phyloP scores from a whole-genome alignment of 1,140 invertebrate species.

The Pachyrhynchus sulphureomaculatus region DNA sequence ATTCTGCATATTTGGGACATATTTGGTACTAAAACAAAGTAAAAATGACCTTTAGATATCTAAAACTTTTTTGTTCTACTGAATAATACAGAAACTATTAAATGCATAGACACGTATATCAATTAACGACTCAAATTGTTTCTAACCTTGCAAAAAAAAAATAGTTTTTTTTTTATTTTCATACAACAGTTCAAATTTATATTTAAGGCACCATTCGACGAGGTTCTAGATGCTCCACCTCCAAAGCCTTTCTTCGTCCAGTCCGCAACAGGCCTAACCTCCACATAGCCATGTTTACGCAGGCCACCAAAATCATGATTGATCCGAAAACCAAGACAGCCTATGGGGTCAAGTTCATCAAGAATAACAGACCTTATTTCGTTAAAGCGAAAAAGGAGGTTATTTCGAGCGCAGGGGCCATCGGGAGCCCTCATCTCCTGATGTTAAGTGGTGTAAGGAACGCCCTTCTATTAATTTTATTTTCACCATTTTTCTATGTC shows the following conservation, averaged over 20 bases:
- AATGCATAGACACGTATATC: too few relatives aligned
- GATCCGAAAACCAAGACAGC: conserved; percentile 66
- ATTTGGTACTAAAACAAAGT: too few relatives aligned
- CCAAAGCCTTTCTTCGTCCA: conserved; percentile 84
- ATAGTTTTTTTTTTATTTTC: too few relatives aligned
- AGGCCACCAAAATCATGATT: conserved; percentile 71
- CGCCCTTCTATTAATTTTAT: too few relatives aligned
- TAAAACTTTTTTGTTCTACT: too few relatives aligned
- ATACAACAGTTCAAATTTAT: too few relatives aligned
- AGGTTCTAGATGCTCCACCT: conserved; percentile 84
- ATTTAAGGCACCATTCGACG: conserved; percentile 72
- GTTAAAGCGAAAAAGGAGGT: conserved; percentile 75
- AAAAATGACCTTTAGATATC: too few relatives aligned
- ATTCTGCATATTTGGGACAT: too few relatives aligned
- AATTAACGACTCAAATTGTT: too few relatives aligned
- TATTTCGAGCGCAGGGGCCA: conserved; percentile 77
- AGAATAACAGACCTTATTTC: conserved; percentile 62
- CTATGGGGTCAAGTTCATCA: conserved; percentile 73
- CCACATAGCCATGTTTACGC: conserved; percentile 77
- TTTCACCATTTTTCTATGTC: too few relatives aligned
- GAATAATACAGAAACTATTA: too few relatives aligned
- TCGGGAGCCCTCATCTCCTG: conserved; percentile 80
- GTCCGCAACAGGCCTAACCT: conserved; percentile 76
- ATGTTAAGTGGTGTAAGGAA: conserved; percentile 80
- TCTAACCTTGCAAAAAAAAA: too few relatives aligned